These are phyloP conservation scores for Setophaga kirtlandii DNA, from an alignment of 2,113 vertebrate genomes.

Conservation along the genomic window DNA sequence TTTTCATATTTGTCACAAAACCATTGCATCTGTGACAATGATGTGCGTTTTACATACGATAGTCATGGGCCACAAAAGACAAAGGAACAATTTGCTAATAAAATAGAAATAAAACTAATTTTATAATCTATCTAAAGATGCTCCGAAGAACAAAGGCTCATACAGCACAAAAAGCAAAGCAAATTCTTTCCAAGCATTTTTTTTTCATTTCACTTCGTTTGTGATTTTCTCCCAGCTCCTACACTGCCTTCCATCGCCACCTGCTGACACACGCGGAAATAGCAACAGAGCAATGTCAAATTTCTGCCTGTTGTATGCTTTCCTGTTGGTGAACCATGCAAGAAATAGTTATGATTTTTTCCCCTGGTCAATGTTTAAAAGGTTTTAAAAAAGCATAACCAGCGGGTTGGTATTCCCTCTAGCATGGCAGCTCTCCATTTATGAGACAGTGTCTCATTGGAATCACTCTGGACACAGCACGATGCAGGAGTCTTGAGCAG, in stretches of 20 bases:
- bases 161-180: background rate
- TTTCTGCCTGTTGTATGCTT: rapidly evolving
- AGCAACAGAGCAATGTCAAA: background rate
- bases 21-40: rapidly evolving
- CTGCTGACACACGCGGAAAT: background rate
- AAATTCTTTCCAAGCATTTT: background rate
- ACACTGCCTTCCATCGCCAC: conserved; percentile 49
- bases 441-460: rapidly evolving
- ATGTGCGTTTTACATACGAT: background rate
- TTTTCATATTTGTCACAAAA: background rate
- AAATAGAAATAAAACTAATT: background rate
- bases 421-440: background rate
- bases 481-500: rapidly evolving
- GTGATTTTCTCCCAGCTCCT: background rate
- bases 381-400: background rate
- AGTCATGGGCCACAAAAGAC: background rate
- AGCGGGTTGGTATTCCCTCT: background rate
- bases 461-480: background rate
- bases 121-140: background rate
- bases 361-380: background rate
- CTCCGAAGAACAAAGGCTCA: background rate
- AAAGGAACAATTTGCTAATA: background rate
- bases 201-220: no score
- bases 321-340: background rate
- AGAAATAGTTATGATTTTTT: rapidly evolving